Percentiles rank a stretch among this genome's conserved stretches.
These are phyloP conservation scores for Amniataba percoides DNA, from an alignment of 2,797 vertebrate genomes.

Conservation along the genomic window DNA sequence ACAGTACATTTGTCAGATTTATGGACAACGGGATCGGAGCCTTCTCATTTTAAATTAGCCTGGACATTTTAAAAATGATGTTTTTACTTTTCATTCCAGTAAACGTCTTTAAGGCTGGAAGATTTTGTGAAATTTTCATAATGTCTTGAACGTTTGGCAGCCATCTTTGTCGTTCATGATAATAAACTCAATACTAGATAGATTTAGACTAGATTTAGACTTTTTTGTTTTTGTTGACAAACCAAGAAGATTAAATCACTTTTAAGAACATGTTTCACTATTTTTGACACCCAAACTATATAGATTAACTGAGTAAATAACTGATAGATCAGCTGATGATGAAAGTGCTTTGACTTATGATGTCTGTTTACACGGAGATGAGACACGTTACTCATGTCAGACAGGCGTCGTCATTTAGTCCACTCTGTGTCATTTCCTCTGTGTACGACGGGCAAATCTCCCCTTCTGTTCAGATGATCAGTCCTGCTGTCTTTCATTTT, in stretches of 20 bases:
- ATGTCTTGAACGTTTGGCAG: not conserved
- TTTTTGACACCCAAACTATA: not conserved
- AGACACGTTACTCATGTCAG: not conserved
- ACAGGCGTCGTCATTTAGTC: not conserved
- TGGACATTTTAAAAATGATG: not conserved
- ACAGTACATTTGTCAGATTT: not conserved
- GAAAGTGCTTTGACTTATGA: not conserved
- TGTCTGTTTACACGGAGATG: too few species aligned
- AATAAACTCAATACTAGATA: not conserved
- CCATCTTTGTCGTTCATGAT: not conserved
- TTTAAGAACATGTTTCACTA: not conserved
- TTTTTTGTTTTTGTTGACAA: too few species aligned
- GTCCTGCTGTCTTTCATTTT: constrained; percentile 5
- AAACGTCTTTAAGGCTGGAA: not conserved
- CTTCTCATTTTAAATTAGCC: not conserved
- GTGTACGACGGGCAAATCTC: not conserved
- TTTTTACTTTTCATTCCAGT: not conserved
- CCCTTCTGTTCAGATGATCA: not conserved
- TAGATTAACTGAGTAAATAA: not conserved
- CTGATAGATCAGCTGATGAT: too few species aligned
- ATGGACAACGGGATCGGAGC: not conserved
- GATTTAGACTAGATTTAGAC: too few species aligned
- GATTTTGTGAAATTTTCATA: not conserved
- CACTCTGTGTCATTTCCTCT: not conserved
- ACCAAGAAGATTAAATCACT: not conserved